Evolutionary conservation across 2,113 vertebrate genomes (phyloP).

Genomic region (Amblyopsis rosae): DNA sequence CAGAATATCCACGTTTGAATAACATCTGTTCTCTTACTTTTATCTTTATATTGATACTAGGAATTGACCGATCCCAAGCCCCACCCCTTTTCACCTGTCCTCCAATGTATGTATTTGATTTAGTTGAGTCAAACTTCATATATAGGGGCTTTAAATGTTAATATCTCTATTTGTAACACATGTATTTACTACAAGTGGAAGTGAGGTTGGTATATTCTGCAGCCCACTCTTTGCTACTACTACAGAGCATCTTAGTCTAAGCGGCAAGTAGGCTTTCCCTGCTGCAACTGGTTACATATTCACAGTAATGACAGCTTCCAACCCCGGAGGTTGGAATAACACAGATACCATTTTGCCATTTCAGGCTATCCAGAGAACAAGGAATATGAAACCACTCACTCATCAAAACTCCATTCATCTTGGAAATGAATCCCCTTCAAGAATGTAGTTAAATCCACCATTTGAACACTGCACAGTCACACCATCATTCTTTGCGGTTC

Average conservation of each 20-base stretch:
- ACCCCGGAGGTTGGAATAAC: constrained; percentile 6
- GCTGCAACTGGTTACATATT: not conserved
- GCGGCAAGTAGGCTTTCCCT: not conserved
- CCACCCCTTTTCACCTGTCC: no score
- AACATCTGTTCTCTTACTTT: no score
- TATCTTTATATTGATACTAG: no score
- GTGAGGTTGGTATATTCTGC: not conserved
- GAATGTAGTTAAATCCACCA: constrained; percentile 51
- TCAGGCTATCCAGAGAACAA: constrained; percentile 6
- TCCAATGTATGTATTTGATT: no score
- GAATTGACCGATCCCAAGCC: no score
- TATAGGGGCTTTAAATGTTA: no score
- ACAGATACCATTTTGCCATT: constrained; percentile 4
- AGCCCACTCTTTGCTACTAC: not conserved
- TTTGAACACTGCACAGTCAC: constrained; percentile 15
- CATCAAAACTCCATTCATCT: constrained; percentile 50
- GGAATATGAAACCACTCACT: constrained; percentile 32
- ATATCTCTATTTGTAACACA: no score
- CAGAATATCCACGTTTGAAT: no score
- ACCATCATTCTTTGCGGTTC: constrained; percentile 18
- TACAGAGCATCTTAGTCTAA: not conserved
- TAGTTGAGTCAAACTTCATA: no score
- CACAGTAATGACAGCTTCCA: not conserved
- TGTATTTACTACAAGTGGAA: not conserved
- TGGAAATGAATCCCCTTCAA: constrained; percentile 33